Base-by-base conservation (phyloP, 2,113 vertebrate species). In the Lontra canadensis region DNA sequence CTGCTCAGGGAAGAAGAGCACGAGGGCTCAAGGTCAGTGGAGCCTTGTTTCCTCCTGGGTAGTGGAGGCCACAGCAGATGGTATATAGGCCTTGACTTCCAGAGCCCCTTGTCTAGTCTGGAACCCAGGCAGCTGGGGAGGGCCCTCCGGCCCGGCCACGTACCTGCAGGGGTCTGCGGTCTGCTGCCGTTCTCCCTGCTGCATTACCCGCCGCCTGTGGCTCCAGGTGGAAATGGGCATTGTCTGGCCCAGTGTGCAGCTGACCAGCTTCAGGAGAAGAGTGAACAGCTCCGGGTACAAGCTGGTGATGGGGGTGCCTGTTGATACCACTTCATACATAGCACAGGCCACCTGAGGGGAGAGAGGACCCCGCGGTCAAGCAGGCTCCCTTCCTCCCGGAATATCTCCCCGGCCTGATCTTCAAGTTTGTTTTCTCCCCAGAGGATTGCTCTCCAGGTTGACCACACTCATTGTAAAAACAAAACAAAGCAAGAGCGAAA, bases 241-340 rank as follows among this genome's bases (percentile, higher is more conserved):
- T 65, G 87, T 94, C 90, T 93, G 96, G 11, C 93, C 97, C n/a
- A 98, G 71, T 0, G 96, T 95, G 88, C 97, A 98, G 96, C 97
- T 98, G 82, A 98, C 88, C 76, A 98, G 94, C 96, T 98, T 98
- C 71, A 98, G 91, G 73, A 98, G 97, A 76, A 95, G 94, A 0
- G 67, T 47, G 69, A 98, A 98, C 11, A 98, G 67, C 59, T 98
- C 82, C 0, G 97, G 81, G 84, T 98, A 98, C 25, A 96, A 39
- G 47, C 6, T 4, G 3, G 65, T 47, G 67, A 98, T 21, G 12
- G 71, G 47, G 39, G 18, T 88, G 63, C 97, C 97, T 1, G 10
- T 18, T 1, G 89, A 71, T 23, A 98, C 36, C 90, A 97, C 97
- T 92, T 98, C 98, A 18, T 95, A 73, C 6, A 97, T 26, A 10